Evolutionary conservation across 1,140 invertebrate genomes (phyloP), one percentile per base, ranked within the genome.

Genomic region (Drosophila mayri): DNA sequence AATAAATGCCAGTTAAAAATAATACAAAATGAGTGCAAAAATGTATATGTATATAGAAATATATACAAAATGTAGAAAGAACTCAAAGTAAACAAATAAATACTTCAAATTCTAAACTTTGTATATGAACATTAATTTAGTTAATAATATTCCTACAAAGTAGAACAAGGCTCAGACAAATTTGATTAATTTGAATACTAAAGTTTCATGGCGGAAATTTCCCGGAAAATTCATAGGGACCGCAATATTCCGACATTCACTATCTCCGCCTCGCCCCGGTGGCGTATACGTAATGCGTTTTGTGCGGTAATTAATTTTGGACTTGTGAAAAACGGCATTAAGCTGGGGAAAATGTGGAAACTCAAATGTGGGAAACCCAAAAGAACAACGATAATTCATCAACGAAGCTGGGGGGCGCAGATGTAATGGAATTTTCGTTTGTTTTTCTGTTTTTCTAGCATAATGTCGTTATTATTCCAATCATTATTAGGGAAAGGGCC

Each of bases 261-360:
- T 55, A 38, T 44, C 16, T 37, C 9, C 20, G 10, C 32, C 16
- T 30, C 2, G 22, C n/a, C 12, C 3, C 25, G 12, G 35, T 54
- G 47, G n/a, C 47, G 60, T 38, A 54, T 62, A 52, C 77, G 72
- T 76, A 67, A 76, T 65, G 49, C 22, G 57, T 63, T 77, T 68
- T 70, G 55, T 77, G 50, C 32, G 60, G 50, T 77, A 81, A 84
- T 81, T 81, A 77, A 77, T 81, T 62, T 77, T 52, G 43, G 47
- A 41, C 60, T 43, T 64, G 46, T 68, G 65, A 72, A 59, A 72
- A 49, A 49, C 57, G 11, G 10, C 35, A 59, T 72, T 66, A 35
- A 35, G 64, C 47, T 9, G 30, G 43, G 11, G 10, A 28, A 28
- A 46, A 43, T n/a, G 32, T 20, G 46, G 41, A 32, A 50, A 46